Evolutionary conservation across 2,888 invertebrate species (phyloP).

Genomic region (Agonopterix subpropinquella): DNA sequence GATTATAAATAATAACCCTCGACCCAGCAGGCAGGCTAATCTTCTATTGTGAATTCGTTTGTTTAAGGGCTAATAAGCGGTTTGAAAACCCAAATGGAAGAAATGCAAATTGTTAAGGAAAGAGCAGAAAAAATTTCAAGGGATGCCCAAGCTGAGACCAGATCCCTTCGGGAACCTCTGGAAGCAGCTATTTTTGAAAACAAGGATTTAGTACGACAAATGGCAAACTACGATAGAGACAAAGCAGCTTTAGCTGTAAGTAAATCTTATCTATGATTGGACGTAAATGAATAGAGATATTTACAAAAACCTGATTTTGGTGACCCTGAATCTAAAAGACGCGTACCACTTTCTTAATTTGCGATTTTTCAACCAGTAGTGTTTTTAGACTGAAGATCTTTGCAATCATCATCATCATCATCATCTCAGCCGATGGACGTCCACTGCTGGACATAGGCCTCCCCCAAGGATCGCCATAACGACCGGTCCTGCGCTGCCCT

Average conservation of each 20-base stretch:
- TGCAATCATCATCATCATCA: too few relatives aligned
- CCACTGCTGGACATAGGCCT: too few relatives aligned
- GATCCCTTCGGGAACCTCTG: slow-evolving; percentile 82
- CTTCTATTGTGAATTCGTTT: neutral
- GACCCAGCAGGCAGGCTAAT: neutral
- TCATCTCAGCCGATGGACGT: too few relatives aligned
- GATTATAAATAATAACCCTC: neutral
- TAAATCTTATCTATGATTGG: slow-evolving; percentile 8
- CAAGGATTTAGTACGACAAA: slow-evolving; percentile 82
- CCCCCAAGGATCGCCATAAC: too few relatives aligned
- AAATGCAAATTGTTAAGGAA: slow-evolving; percentile 84
- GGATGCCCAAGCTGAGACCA: slow-evolving; percentile 84
- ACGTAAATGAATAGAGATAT: too few relatives aligned
- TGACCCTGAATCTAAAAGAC: too few relatives aligned
- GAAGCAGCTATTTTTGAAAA: slow-evolving; percentile 82
- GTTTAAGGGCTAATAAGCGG: slow-evolving; percentile 84
- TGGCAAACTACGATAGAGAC: slow-evolving; percentile 91
- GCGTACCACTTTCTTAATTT: too few relatives aligned
- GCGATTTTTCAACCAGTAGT: too few relatives aligned
- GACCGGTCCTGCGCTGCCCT: too few relatives aligned
- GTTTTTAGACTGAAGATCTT: too few relatives aligned
- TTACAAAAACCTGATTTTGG: too few relatives aligned
- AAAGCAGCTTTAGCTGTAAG: slow-evolving; percentile 82
- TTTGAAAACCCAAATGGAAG: slow-evolving; percentile 85
- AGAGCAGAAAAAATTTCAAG: slow-evolving; percentile 83